Conservation (phyloP, 2,888 invertebrate genomes). For the Parnassius apollo region DNA sequence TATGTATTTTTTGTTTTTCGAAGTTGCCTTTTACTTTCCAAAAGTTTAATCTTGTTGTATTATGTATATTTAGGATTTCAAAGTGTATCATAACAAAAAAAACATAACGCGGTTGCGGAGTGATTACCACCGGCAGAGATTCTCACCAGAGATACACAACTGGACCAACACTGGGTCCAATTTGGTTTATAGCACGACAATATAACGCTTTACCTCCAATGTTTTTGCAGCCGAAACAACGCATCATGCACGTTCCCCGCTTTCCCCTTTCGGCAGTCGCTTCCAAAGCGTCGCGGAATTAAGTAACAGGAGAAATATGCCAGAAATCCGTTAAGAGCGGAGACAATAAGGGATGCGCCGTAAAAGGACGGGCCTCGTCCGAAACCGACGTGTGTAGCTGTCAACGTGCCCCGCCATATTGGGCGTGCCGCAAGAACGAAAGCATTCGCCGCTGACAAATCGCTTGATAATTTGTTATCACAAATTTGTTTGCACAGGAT, state of each 20-base stretch:
- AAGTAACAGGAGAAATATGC: conserved; percentile 35
- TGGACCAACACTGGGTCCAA: no score
- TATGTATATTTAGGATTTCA: no score
- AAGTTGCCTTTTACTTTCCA: no score
- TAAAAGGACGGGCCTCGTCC: conserved; percentile 50
- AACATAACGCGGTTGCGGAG: no score
- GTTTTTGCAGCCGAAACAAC: neutral
- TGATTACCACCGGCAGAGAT: no score
- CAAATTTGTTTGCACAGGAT: conserved; percentile 36
- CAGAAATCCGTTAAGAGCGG: conserved; percentile 39
- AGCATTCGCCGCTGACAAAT: conserved; percentile 74
- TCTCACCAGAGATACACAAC: no score
- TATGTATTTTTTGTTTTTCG: no score
- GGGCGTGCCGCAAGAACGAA: conserved; percentile 58
- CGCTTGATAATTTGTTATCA: conserved; percentile 70
- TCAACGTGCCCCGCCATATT: conserved; percentile 43
- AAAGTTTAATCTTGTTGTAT: no score
- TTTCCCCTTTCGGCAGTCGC: conserved; percentile 25
- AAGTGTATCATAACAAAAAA: no score
- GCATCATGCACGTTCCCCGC: conserved; percentile 29
- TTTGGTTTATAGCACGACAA: no score
- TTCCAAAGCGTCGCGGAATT: conserved; percentile 1
- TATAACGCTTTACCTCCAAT: no score
- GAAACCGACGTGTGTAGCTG: conserved; percentile 49
- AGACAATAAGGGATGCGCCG: conserved; percentile 60